Conservation (phyloP, 2,888 invertebrate species). For the Auanema sp. region DNA sequence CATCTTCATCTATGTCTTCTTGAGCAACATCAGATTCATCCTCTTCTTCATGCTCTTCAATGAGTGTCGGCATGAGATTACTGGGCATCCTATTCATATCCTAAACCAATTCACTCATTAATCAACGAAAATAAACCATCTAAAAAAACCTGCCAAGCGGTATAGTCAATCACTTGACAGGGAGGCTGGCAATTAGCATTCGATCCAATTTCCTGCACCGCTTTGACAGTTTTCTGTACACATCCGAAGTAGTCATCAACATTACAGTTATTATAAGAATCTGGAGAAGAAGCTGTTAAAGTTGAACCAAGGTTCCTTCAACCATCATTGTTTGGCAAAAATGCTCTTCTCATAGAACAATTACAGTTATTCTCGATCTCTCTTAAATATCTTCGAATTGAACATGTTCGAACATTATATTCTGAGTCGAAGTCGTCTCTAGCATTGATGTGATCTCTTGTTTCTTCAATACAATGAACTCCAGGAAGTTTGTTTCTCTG, state of each 20-base stretch:
- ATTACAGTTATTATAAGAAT: conserved; percentile 41
- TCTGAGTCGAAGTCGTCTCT: conserved; percentile 42
- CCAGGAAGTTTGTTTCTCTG: conserved; percentile 57
- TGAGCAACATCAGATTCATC: conserved; percentile 53
- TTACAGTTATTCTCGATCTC: conserved; percentile 54
- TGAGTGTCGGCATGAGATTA: conserved; percentile 59
- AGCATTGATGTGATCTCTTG: conserved; percentile 38
- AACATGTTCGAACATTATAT: conserved; percentile 51
- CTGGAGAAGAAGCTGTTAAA: neutral
- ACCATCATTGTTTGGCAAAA: conserved; percentile 35
- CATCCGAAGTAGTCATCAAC: conserved; percentile 61
- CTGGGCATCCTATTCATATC: conserved; percentile 60
- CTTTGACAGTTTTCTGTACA: conserved; percentile 47
- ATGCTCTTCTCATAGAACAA: conserved; percentile 54
- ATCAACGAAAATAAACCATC: neutral
- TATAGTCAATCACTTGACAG: conserved; percentile 60
- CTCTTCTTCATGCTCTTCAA: conserved; percentile 55
- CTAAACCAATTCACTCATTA: conserved; percentile 6
- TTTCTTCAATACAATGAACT: conserved; percentile 51
- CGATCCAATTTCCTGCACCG: conserved; percentile 36
- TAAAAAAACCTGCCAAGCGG: conserved; percentile 56
- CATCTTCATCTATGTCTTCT: conserved; percentile 49
- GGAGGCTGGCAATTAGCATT: conserved; percentile 50
- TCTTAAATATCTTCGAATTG: conserved; percentile 45
- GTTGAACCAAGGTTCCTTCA: neutral